Evolutionary conservation across 2,888 invertebrate genomes (phyloP), one percentile per base, ranked within the genome.

Genomic region (Polymixis flavicincta): DNA sequence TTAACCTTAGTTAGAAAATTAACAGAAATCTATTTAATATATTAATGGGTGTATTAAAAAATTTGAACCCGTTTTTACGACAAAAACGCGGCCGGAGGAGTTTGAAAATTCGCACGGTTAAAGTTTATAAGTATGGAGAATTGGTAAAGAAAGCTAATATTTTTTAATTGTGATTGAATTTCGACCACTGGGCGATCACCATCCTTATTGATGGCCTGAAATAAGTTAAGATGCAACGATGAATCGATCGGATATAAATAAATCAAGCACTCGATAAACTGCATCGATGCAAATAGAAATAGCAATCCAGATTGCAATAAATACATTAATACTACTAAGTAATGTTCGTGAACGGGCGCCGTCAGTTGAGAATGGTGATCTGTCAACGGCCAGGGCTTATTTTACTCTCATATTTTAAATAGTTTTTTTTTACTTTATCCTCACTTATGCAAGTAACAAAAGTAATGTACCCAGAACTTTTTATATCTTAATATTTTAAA

Each of bases 271-370:
- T 45, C 3, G 14, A 52, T 80, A 52, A 67, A 37, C 25, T 57
- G n/a, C n/a, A 45, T 42, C 0, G 55, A 32, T 61, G 55, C 32
- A 25, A 73, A 81, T 57, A 55, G 1, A 66, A 75, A 61, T 65
- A 65, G 25, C 63, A 78, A 57, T 52, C 14, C 19, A 22, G 48
- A 48, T 48, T n/a, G 54, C n/a, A 2, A n/a, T 64, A 8, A 45
- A 52, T 61, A 61, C 60, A 42, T 37, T 17, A 28, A 42, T 59
- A n/a, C 8, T 6, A 37, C 4, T 19, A 50, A 28, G 25, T 55
- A 55, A 55, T 14, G 55, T 45, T 45, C 42, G 11, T 11, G 42
- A 45, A 45, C 11, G 11, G 42, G 11, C 42, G 42, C 42, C 42
- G 42, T 45, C 42, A 11, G 42, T 45, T 45, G 42, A 45, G 42